Base-by-base conservation (phyloP, 2,888 invertebrate species). In the Papilio protenor region DNA sequence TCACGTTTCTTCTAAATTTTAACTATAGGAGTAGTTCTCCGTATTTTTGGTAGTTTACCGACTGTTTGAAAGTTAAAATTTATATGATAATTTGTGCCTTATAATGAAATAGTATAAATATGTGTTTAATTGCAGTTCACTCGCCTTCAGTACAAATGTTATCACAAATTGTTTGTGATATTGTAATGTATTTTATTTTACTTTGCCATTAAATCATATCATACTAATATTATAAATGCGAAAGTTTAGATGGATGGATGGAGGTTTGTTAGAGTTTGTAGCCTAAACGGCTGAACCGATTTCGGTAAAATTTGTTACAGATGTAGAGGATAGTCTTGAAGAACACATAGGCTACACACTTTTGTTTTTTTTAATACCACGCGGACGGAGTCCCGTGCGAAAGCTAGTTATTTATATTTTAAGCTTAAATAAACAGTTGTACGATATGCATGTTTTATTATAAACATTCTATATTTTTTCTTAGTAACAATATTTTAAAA, bases 91-190 rank as follows among this genome's bases (percentile, higher is more conserved):
- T 23, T 45, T 73, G 77, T 77, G 77, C 73, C 77, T 77, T 69
- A 27, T 45, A 12, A 59, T n/a, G 2, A 33, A 70, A 8, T n/a
- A 52, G 59, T n/a, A 21, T n/a, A 23, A 11, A 61, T 18, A 40
- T 10, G 11, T 11, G 45, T 40, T 52, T 47, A 45, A 21, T 11
- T 81, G 72, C 80, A 80, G 81, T 82, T 87, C 84, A 84, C 85
- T 87, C 84, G 87, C 91, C 89, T 86, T 77, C 86, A 92, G 93
- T 93, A 93, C 93, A 93, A 93, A 92, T 83, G 85, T 89, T 88
- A 88, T 88, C 85, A 83, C 88, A 87, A 86, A 85, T 82, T 81
- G 79, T 82, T 87, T 86, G 87, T 87, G 86, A 87, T 89, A 87
- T 84, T 84, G 82, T 81, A 79, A 77, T 84, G 33, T 83, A 80